phyloP scores from a whole-genome alignment of 2,797 vertebrate species.

The Argya squamiceps region DNA sequence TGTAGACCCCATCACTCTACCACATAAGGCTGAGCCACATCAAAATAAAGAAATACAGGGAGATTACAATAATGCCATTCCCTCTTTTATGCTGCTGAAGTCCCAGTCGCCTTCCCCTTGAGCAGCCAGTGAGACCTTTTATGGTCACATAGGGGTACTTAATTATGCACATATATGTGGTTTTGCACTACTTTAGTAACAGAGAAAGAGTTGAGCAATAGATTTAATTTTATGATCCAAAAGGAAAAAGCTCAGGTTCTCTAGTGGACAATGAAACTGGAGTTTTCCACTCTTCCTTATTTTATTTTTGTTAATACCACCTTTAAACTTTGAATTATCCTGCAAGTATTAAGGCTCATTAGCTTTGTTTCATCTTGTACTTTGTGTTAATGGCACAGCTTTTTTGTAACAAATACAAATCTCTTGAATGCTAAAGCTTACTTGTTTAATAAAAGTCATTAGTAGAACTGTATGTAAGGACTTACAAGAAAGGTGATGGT shows the following conservation, averaged over 20 bases:
- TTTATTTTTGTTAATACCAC: conserved; percentile 67
- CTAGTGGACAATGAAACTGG: conserved; percentile 44
- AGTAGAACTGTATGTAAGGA: conserved; percentile 6
- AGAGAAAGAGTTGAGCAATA: conserved; percentile 50
- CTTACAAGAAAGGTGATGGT: conserved; percentile 24
- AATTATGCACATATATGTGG: conserved; percentile 32
- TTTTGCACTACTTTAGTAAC: conserved; percentile 31
- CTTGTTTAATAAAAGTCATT: conserved; percentile 66
- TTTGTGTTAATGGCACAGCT: conserved; percentile 63
- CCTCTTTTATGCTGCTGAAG: conserved; percentile 7
- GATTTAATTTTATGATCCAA: conserved; percentile 60
- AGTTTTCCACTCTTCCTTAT: conserved; percentile 52
- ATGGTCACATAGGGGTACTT: conserved; percentile 41
- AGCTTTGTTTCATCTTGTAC: conserved; percentile 58
- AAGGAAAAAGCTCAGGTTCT: conserved; percentile 63
- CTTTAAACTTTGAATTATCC: conserved; percentile 69
- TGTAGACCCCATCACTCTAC: neutral
- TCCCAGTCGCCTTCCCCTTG: neutral
- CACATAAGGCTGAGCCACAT: neutral
- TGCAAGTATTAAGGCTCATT: conserved; percentile 63
- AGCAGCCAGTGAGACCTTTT: neutral
- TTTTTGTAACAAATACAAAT: conserved; percentile 65
- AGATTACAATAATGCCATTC: neutral
- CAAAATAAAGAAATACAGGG: neutral
- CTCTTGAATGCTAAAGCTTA: conserved; percentile 49